A percentile compares a stretch with the other conserved stretches of the same genome.
These are phyloP conservation scores for Sepioteuthis lessoniana DNA, from an alignment of 2,888 invertebrate genomes.

Conservation along the genomic window DNA sequence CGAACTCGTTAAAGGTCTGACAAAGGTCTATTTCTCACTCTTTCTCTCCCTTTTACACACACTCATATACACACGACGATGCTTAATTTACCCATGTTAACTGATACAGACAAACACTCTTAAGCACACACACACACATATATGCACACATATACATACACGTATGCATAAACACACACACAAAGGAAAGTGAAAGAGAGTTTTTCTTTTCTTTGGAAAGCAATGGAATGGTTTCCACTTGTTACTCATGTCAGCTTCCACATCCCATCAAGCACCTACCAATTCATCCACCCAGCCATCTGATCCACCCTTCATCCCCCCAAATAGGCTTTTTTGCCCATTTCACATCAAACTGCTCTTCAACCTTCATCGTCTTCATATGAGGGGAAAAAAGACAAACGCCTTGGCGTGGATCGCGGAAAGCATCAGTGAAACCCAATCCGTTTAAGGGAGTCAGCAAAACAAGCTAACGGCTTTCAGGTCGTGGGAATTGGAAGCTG, in stretches of 20 bases:
- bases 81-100: too few species aligned
- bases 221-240: not conserved
- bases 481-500: not conserved
- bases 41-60: too few species aligned
- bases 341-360: too few species aligned
- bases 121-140: too few species aligned
- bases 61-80: too few species aligned
- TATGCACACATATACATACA: not conserved
- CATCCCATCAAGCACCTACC: not conserved
- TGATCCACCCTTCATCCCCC: not conserved
- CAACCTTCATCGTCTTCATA: not conserved
- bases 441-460: conserved; percentile 33
- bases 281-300: not conserved
- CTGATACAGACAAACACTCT: too few species aligned
- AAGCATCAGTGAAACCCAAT: not conserved
- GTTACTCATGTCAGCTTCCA: not conserved
- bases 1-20: too few species aligned
- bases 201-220: not conserved
- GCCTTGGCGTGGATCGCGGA: not conserved
- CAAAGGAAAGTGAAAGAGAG: not conserved
- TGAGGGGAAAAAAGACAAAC: not conserved
- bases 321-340: not conserved
- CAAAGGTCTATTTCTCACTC: too few species aligned
- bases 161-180: not conserved
- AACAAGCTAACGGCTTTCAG: not conserved